Conservation (phyloP, 2,113 vertebrate genomes). For the cat (Felis catus) region DNA sequence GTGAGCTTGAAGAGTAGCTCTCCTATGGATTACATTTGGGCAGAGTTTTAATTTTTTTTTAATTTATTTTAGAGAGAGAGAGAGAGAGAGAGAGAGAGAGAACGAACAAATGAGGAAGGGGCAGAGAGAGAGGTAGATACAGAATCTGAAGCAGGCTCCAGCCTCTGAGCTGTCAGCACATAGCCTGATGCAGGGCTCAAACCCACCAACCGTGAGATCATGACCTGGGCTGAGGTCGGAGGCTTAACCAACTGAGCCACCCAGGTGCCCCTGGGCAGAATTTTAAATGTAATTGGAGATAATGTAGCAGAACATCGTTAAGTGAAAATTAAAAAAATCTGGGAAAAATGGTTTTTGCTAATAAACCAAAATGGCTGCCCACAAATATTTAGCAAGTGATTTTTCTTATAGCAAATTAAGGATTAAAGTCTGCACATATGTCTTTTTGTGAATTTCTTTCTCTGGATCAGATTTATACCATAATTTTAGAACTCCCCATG, state of each 20-base stretch:
- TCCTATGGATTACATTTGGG: neutral
- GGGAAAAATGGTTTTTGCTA: neutral
- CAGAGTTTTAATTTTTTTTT: neutral
- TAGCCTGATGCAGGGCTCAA: too few relatives aligned
- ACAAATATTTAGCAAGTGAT: slow-evolving; percentile 14
- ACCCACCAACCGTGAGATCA: too few relatives aligned
- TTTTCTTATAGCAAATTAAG: neutral
- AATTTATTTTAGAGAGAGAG: too few relatives aligned
- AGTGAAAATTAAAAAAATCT: slow-evolving; percentile 28
- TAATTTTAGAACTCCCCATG: neutral
- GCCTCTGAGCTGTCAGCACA: too few relatives aligned
- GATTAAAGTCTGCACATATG: neutral
- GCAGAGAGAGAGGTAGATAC: too few relatives aligned
- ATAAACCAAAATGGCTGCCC: slow-evolving; percentile 1
- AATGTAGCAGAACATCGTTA: neutral
- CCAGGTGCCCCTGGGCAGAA: neutral
- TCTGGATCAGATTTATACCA: slow-evolving; percentile 21
- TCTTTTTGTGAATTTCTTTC: slow-evolving; percentile 40
- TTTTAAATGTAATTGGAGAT: slow-evolving; percentile 25
- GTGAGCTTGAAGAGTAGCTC: neutral
- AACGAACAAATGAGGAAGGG: too few relatives aligned
- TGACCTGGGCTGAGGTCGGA: too few relatives aligned
- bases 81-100: too few relatives aligned
- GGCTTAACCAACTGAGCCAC: too few relatives aligned
- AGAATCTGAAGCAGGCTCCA: too few relatives aligned